A percentile compares a stretch with the other conserved stretches of the same genome.
phyloP scores from a whole-genome alignment of 2,888 invertebrate genomes.

The Mantis religiosa region DNA sequence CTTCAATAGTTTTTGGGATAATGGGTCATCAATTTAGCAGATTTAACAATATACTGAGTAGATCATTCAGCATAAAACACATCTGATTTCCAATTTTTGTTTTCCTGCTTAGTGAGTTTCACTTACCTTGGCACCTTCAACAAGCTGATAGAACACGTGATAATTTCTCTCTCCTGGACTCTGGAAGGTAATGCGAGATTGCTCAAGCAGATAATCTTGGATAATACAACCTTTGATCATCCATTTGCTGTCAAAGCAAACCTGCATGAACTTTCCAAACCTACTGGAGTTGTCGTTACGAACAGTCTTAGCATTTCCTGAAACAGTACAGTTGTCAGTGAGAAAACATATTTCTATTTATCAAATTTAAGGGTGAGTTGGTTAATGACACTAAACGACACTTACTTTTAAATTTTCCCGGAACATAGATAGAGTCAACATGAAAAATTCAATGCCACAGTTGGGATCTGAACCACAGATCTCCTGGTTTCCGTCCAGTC shows the following conservation, averaged over 20 bases:
- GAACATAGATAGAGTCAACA: no score
- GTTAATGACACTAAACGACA: no score
- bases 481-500: no score
- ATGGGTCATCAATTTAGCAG: no score
- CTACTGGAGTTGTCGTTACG: conserved; percentile 90
- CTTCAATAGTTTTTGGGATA: no score
- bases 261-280: conserved; percentile 95
- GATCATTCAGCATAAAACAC: no score
- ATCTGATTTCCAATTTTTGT: no score
- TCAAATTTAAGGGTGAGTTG: no score
- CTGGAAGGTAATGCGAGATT: conserved; percentile 86
- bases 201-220: conserved; percentile 84
- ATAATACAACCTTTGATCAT: conserved; percentile 89
- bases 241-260: conserved; percentile 82
- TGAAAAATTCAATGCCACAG: no score
- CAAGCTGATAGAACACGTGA: conserved; percentile 87
- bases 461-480: no score
- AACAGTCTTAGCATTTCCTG: conserved; percentile 90
- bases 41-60: no score
- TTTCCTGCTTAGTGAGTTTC: background rate
- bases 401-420: no score
- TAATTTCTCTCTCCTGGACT: conserved; percentile 84
- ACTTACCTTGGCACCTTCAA: conserved; percentile 74
- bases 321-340: conserved; percentile 21
- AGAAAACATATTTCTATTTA: background rate